These are phyloP conservation scores for Oxyruncus cristatus DNA, from an alignment of 2,113 vertebrate species.

Conservation along the genomic window DNA sequence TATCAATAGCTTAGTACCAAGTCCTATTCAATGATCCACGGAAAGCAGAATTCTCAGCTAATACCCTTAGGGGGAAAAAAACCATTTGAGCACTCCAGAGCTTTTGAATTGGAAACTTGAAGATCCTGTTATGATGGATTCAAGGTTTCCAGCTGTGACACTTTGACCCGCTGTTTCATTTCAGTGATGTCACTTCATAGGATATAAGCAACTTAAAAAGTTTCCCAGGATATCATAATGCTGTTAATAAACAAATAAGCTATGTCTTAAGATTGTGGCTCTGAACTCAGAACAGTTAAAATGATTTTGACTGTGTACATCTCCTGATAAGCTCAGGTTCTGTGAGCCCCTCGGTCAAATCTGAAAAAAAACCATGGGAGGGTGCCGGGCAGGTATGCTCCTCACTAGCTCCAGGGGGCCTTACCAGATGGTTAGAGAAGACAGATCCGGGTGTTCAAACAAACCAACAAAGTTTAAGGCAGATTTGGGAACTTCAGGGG, in stretches of 20 bases:
- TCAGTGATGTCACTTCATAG: constrained; percentile 58
- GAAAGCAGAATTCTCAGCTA: background rate
- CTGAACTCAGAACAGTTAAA: constrained; percentile 36
- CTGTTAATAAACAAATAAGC: constrained; percentile 54
- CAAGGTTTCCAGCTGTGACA: constrained; percentile 66
- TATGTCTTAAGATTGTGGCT: background rate
- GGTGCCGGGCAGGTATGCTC: background rate
- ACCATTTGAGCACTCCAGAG: background rate
- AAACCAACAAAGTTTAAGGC: background rate
- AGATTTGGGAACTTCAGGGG: background rate
- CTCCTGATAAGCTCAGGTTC: background rate
- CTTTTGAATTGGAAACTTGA: constrained; percentile 32
- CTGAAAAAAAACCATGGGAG: background rate
- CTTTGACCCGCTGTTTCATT: constrained; percentile 28
- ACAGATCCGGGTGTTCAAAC: background rate
- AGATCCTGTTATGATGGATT: constrained; percentile 50
- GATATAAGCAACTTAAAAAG: constrained; percentile 48
- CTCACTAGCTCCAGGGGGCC: background rate
- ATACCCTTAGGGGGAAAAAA: background rate
- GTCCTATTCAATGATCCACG: background rate
- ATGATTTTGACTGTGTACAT: background rate
- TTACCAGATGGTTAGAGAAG: background rate
- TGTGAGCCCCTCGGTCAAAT: background rate
- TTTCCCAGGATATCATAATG: constrained; percentile 61
- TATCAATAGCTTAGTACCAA: background rate